Evolutionary conservation across 2,888 invertebrate species (phyloP).

Genomic region (Criorhina ranunculi): DNA sequence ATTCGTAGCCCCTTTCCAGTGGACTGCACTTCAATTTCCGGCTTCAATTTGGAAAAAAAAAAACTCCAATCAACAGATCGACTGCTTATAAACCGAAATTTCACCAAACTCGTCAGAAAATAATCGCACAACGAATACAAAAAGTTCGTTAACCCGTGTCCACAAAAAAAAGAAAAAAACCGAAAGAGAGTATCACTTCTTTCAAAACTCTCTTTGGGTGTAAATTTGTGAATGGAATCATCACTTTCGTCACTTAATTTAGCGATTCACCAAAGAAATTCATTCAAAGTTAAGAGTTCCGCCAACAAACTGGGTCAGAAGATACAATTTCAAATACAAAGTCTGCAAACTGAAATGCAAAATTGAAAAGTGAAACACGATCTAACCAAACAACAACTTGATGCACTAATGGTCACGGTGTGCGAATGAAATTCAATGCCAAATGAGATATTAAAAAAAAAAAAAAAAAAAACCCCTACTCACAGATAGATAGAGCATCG

Average conservation of each 20-base stretch:
- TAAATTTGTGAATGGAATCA: background rate
- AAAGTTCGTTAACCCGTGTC: conserved; percentile 55
- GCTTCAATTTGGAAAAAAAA: background rate
- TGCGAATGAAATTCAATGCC: conserved; percentile 64
- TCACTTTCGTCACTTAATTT: conserved; percentile 22
- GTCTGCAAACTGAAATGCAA: conserved; percentile 17
- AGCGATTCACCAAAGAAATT: conserved; percentile 24
- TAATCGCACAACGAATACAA: conserved; percentile 7
- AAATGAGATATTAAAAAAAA: conserved; percentile 35
- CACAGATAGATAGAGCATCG: background rate
- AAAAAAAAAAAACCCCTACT: background rate
- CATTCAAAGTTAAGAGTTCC: conserved; percentile 8
- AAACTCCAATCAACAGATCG: background rate
- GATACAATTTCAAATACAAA: conserved; percentile 55
- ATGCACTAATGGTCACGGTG: conserved; percentile 5
- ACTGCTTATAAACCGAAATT: conserved; percentile 6
- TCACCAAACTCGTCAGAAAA: conserved; percentile 48
- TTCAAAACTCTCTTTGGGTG: conserved; percentile 4
- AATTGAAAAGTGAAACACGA: conserved; percentile 70
- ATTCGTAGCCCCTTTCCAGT: conserved; percentile 36
- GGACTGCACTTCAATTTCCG: conserved; percentile 8
- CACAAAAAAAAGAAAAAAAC: too few relatives aligned
- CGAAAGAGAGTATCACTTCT: background rate
- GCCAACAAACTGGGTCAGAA: conserved; percentile 33
- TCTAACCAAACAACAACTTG: conserved; percentile 24